Evolutionary conservation across 2,888 invertebrate genomes (phyloP), one percentile per base, ranked within the genome.

Genomic region (Drosophila putrida): DNA sequence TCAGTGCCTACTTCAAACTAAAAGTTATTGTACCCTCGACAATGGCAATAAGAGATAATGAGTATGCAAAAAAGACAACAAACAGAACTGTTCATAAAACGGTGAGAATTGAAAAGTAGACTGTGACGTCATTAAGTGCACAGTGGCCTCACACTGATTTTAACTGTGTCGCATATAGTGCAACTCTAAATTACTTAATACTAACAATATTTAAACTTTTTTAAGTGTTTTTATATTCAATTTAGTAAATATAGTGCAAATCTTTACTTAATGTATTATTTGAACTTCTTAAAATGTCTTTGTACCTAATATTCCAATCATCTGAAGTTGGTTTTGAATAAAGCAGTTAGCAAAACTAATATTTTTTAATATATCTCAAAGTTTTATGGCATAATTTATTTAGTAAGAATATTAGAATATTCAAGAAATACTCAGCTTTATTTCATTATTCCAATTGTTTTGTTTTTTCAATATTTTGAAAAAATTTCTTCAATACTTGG

Each of bases 41-140:
- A 20, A 35, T 36, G 28, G 20, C 25, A 61, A 57, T 38, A 50
- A 58, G 41, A 53, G 28, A 25, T 41, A 51, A 65, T 77, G 79
- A 69, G 53, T 60, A 5, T 38, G 39, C 65, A 59, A 44, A 80
- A 79, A 41, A n/a, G 6, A 33, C n/a, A 41, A 4, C 28, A 47
- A 67, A 72, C 44, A 58, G 59, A 46, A 9, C 25, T 28, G 33
- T 38, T 33, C 15, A 31, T 13, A 5, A 10, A n/a, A 4, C 9
- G 13, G 31, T 49, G 38, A 33, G 13, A 8, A 8, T 38, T 33
- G 6, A 0, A 49, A 69, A 54, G 60, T 35, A 15, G 47, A 36
- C 28, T 15, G 44, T 75, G 55, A 46, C 39, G 44, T 60, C 44
- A 63, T n/a, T 25, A 11, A 15, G n/a, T 1, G 38, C 31, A 71